Base-by-base conservation (phyloP, 37 sponge, comb jelly and placozoan genomes). In the Eunapius fragilis region DNA sequence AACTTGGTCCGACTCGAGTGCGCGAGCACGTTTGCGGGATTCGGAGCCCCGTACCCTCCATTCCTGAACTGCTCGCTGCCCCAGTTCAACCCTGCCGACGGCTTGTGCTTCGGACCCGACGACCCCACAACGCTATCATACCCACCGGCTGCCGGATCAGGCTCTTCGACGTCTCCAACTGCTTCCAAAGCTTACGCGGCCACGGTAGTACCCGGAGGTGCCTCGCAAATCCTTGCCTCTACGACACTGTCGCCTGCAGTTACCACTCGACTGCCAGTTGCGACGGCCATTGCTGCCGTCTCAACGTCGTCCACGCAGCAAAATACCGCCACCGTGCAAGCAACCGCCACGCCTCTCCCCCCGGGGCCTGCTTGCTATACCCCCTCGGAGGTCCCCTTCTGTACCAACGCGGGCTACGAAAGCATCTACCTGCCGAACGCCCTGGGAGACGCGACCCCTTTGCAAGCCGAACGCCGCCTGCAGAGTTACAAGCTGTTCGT, bases 1-100 rank as follows among this genome's bases (percentile, higher is more conserved):
- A 79, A 86, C 25, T 26, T 32, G 19, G 78, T 78, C 30, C 35
- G 71, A 0, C 22, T 28, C 17, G 47, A 32, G 17, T 86, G 86
- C 24, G 50, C 69, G 37, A 28, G 47, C 6, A 27, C 23, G 7
- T n/a, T 78, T 27, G 31, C 0, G 28, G 32, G 13, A 1, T 22
- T 9, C 22, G 49, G 49, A 19, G 22, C 48, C n/a, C 5, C 23
- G 0, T 86, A 79, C 79, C 86, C 86, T 2, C 48, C 37, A 2
- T 68, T 69, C 28, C 31, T 86, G 10, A 78, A 86, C 71, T 86
- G 86, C 33, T 68, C 69, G 27, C 32, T 72, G 36, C 71, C 37
- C 33, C 26, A 33, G 33, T 78, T 86, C 23, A n/a, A 33, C 4
- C 25, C 32, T 2, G 24, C 78, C 6, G 28, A 78, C 22, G 22